Base-by-base conservation (phyloP, 2,888 invertebrate genomes). In the Herminia tarsipennalis region DNA sequence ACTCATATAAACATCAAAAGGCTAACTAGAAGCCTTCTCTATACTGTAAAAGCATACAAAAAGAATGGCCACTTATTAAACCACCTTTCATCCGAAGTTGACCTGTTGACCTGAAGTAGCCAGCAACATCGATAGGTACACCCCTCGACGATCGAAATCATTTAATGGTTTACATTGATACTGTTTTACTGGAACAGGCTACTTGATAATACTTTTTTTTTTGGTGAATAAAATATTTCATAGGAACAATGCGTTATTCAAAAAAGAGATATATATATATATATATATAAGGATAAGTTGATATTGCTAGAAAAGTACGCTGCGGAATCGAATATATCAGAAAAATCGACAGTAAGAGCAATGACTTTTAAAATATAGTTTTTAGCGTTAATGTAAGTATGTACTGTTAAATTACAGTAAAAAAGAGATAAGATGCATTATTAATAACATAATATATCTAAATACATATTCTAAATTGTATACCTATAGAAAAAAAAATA, bases 41-140 rank as follows among this genome's bases (percentile, higher is more conserved):
- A 14, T 14, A n/a, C n/a, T 3, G 1, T 16, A 18, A 5, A 32
- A 12, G 12, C 9, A 24, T 36, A 36, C 27, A 9, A 22, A 49
- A 58, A 49, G 32, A 48, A 49, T 46, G 14, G 14, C 29, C 29
- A 44, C 29, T 33, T 51, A 45, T 58, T 56, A 64, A 43, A 33
- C 42, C 50, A 59, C 49, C 59, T 67, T 63, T 70, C 47, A 60
- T 60, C 54, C 45, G 47, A 51, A 56, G 40, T 58, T 69, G 73
- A 73, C 76, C 77, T 38, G 39, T 44, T 74, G 76, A 78, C 72
- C 77, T 61, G 42, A 55, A 53, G 75, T 70, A 74, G 68, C 69
- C 57, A 59, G 57, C 55, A 61, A 57, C 56, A 61, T 55, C 47
- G 61, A 72, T 69, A 62, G 58, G 39, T 46, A 33, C 30, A 57